Evolutionary conservation across 1,140 invertebrate genomes (phyloP).

Genomic region (Drosophila sp.): DNA sequence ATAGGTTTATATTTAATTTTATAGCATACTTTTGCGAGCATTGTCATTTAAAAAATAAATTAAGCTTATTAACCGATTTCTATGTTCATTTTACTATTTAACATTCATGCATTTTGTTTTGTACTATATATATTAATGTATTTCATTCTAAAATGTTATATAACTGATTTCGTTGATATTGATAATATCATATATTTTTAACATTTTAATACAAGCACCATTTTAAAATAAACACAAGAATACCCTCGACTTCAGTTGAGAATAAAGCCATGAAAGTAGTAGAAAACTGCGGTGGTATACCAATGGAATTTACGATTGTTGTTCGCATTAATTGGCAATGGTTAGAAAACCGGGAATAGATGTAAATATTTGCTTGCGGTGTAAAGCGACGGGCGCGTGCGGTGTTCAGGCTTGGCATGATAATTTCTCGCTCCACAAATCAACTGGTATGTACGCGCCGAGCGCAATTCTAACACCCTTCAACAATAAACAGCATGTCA

Average conservation of each 20-base stretch:
- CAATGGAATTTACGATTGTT: constrained; percentile 39
- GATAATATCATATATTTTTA: too few relatives aligned
- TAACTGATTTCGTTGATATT: too few relatives aligned
- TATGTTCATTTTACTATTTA: too few relatives aligned
- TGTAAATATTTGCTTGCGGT: constrained; percentile 53
- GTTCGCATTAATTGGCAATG: constrained; percentile 38
- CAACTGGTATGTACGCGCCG: constrained; percentile 47
- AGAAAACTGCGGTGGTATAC: background rate
- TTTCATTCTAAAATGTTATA: too few relatives aligned
- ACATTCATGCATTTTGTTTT: too few relatives aligned
- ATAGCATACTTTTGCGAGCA: too few relatives aligned
- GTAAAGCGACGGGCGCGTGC: constrained; percentile 61
- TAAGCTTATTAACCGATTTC: too few relatives aligned
- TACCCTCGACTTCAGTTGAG: background rate
- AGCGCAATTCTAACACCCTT: constrained; percentile 83
- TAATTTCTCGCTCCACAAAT: constrained; percentile 81
- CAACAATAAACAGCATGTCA: constrained; percentile 85
- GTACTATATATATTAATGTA: too few relatives aligned
- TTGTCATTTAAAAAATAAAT: too few relatives aligned
- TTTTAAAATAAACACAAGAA: too few relatives aligned
- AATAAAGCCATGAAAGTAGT: background rate
- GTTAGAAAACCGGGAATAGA: constrained; percentile 20
- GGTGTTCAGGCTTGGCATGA: constrained; percentile 77
- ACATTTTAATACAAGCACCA: too few relatives aligned
- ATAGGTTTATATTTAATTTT: too few relatives aligned